phyloP scores from a whole-genome alignment of 2,113 vertebrate species.

The Catharus bicknelli region DNA sequence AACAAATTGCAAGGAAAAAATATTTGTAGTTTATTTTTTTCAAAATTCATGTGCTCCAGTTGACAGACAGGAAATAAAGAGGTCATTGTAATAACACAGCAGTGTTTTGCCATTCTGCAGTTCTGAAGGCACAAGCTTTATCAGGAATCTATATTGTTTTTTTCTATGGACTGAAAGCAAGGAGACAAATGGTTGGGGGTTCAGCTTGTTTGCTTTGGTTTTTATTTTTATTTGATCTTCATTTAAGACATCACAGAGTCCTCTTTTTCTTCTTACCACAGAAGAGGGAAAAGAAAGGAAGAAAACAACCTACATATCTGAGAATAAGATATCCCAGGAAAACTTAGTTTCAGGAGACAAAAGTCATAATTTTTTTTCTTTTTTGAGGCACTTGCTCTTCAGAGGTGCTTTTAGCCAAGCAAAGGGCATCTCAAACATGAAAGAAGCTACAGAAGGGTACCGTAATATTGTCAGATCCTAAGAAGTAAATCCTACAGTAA shows the following conservation, averaged over 20 bases:
- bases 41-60: not conserved
- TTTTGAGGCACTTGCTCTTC: not conserved
- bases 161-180: not conserved
- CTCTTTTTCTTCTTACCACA: too few relatives aligned
- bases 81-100: not conserved
- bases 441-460: not conserved
- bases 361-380: accelerated
- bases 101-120: not conserved
- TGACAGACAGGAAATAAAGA: not conserved
- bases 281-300: not conserved
- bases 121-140: not conserved
- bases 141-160: accelerated
- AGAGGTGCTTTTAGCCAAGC: not conserved
- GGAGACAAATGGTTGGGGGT: accelerated
- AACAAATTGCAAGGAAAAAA: not conserved
- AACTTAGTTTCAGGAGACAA: not conserved
- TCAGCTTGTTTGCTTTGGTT: not conserved
- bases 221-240: not conserved
- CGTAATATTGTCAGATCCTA: not conserved
- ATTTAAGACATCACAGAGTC: not conserved
- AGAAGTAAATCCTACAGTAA: not conserved
- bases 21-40: not conserved
- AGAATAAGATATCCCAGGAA: not conserved
- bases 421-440: not conserved
- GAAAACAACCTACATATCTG: not conserved